Evolutionary conservation across 2,888 invertebrate genomes (phyloP).

Genomic region (Lycophotia porphyrea): DNA sequence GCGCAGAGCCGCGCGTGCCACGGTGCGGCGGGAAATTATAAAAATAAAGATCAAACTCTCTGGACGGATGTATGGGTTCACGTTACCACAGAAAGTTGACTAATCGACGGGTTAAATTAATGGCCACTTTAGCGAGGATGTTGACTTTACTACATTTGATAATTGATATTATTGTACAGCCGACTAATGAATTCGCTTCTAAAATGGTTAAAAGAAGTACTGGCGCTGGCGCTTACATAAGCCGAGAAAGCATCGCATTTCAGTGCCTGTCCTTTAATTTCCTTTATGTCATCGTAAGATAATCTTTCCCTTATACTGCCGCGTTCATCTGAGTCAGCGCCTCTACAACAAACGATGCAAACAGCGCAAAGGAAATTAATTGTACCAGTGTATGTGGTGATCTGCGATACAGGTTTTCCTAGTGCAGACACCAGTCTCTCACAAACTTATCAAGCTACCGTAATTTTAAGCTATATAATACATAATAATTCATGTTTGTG

Average conservation of each 20-base stretch:
- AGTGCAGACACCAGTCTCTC: too few relatives aligned
- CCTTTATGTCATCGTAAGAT: slow-evolving; percentile 44
- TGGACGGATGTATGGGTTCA: slow-evolving; percentile 61
- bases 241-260: slow-evolving; percentile 36
- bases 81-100: slow-evolving; percentile 54
- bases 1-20: slow-evolving; percentile 60
- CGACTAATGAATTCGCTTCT: slow-evolving; percentile 19
- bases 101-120: slow-evolving; percentile 47
- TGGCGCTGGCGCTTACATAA: background rate
- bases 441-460: too few relatives aligned
- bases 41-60: slow-evolving; percentile 60
- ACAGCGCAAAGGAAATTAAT: slow-evolving; percentile 38
- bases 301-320: slow-evolving; percentile 36
- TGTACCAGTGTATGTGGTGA: too few relatives aligned
- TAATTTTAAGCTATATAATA: too few relatives aligned
- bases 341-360: slow-evolving; percentile 38
- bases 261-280: slow-evolving; percentile 14
- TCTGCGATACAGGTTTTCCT: too few relatives aligned
- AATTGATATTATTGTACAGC: slow-evolving; percentile 18
- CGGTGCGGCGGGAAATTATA: slow-evolving; percentile 55
- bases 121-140: slow-evolving; percentile 49
- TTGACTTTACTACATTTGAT: slow-evolving; percentile 20
- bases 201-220: background rate
- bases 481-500: too few relatives aligned
- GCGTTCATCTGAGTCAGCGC: slow-evolving; percentile 18